A percentile compares a stretch with the other conserved stretches of the same genome.
phyloP scores from a whole-genome alignment of 1,140 invertebrate genomes.

The Bombus balteatus region DNA sequence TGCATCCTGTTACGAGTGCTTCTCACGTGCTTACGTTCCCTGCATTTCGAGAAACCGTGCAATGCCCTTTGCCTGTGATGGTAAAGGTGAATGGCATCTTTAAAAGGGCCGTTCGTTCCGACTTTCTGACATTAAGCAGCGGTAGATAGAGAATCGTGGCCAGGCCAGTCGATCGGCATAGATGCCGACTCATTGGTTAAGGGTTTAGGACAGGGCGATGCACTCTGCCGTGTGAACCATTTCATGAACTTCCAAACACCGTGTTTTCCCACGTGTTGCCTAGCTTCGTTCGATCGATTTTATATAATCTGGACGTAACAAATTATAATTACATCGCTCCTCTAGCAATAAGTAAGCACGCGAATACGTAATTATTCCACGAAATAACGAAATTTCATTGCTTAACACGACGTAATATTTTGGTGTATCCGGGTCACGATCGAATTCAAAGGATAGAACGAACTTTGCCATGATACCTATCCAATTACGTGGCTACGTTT shows the following conservation, averaged over 20 bases:
- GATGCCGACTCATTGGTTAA: neutral
- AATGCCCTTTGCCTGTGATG: slow-evolving; percentile 62
- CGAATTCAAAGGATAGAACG: neutral
- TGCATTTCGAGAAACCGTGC: slow-evolving; percentile 58
- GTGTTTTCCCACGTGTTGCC: neutral
- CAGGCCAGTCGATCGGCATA: neutral
- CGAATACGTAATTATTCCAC: neutral
- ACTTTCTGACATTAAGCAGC: slow-evolving; percentile 17
- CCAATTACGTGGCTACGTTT: neutral
- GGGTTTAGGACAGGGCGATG: slow-evolving; percentile 12
- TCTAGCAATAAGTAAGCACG: neutral
- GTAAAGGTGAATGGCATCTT: slow-evolving; percentile 35
- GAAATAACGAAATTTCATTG: neutral
- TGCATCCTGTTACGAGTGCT: slow-evolving; percentile 30
- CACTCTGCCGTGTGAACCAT: slow-evolving; percentile 10
- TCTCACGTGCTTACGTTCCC: slow-evolving; percentile 22
- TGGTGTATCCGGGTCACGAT: neutral
- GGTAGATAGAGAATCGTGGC: neutral
- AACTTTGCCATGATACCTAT: neutral
- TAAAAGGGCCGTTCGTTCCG: slow-evolving; percentile 32
- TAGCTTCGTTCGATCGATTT: no score
- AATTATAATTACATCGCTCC: neutral
- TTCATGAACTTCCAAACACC: neutral
- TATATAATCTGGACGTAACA: no score
- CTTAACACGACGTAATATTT: neutral